Evolutionary conservation across 2,888 invertebrate species (phyloP), one percentile per base, ranked within the genome.

Genomic region (Drosophila anceps): DNA sequence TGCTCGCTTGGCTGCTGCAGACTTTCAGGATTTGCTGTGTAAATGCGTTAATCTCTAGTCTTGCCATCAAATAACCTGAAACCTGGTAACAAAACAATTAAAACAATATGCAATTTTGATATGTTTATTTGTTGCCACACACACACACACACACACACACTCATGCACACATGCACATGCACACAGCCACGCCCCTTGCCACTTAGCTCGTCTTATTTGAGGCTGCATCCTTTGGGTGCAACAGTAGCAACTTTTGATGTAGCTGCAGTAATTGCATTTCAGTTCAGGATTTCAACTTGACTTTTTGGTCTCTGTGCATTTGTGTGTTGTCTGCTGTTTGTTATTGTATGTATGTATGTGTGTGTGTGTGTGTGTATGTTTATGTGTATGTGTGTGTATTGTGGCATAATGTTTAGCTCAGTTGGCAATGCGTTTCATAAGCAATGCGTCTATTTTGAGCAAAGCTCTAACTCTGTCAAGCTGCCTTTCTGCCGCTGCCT

Each of bases 41-140:
- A 87, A 87, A 89, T 87, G 88, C 86, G 90, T 87, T 87, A 87
- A 87, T 87, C 88, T 89, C 71, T 79, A 84, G 84, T 81, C 79
- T 76, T 79, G 88, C 79, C 84, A 88, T 81, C 86, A 78, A 80
- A 82, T 73, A 87, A 80, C 85, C 88, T 78, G 88, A 72, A 84
- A 76, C 84, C 88, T 81, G 86, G 82, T 79, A 88, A 86, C 88
- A 85, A 86, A 88, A 85, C 84, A 88, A 85, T 85, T 85, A 85
- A 85, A 88, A 88, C 84, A 85, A 88, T 88, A 85, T 85, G 84
- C 84, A 85, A 85, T 88, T 85, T 85, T 85, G 84, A 85, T 85
- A 88, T 88, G 84, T 85, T 88, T 85, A 88, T 85, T 84, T 84
- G 88, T 81, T 86, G 86, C 63, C 15, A 8, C 10, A 35, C 59